A percentile compares a stretch with the other conserved stretches of the same genome.
Conservation (phyloP, 2,113 vertebrate species). For the Chaetops frenatus region DNA sequence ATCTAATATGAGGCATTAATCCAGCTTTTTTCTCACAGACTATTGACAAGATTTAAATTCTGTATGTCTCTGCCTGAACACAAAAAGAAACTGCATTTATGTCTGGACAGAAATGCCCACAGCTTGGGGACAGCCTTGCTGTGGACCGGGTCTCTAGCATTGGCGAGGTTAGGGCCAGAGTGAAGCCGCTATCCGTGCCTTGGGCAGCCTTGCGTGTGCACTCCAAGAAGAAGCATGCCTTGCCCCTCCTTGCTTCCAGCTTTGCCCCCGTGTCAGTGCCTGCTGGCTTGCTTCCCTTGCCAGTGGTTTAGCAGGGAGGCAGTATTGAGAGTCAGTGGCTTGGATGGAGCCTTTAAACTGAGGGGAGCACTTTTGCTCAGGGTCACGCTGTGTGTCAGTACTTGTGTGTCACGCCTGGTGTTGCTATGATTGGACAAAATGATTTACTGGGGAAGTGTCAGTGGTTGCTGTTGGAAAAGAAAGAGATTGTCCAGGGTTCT, state of each 20-base stretch:
- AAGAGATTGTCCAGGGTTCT: not conserved
- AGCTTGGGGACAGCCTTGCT: not conserved
- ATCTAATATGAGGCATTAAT: not conserved
- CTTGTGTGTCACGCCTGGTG: not conserved
- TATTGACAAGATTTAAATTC: not conserved
- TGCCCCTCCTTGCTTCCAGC: not conserved
- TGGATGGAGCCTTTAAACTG: not conserved
- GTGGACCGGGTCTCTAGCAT: too few relatives aligned
- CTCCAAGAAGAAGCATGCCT: not conserved
- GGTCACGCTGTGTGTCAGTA: not conserved
- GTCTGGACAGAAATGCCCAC: not conserved
- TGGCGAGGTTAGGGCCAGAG: not conserved
- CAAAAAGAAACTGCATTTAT: not conserved
- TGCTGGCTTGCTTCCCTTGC: not conserved
- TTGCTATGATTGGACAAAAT: not conserved
- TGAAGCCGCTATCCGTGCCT: rapidly evolving
- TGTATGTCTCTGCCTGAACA: not conserved
- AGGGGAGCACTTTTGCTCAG: not conserved
- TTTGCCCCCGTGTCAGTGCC: rapidly evolving
- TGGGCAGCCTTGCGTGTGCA: not conserved
- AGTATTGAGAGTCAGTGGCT: not conserved
- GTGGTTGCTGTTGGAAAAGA: not conserved
- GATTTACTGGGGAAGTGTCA: not conserved
- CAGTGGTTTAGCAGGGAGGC: not conserved
- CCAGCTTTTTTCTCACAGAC: not conserved